Percentiles rank a stretch among this genome's conserved stretches.
phyloP scores from a whole-genome alignment of 2,888 invertebrate genomes.

The Drosophila lutescens region DNA sequence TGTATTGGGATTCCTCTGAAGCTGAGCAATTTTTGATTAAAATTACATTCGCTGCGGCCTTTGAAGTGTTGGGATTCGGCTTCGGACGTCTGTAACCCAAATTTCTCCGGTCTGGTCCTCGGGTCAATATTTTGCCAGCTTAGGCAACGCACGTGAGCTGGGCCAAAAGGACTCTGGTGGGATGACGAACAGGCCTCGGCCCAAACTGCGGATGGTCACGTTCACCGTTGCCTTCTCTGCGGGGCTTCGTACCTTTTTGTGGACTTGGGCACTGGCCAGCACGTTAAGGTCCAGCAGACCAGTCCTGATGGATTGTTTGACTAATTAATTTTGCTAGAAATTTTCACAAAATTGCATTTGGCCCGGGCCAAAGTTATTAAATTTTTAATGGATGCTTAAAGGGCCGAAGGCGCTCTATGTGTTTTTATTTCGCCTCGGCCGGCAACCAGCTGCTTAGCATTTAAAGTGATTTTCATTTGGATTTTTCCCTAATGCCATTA shows the following conservation, averaged over 20 bases:
- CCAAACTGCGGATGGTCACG: constrained; percentile 39
- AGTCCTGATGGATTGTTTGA: constrained; percentile 60
- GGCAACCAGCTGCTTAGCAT: constrained; percentile 53
- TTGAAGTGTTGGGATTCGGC: constrained; percentile 56
- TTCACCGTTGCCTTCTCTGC: constrained; percentile 26
- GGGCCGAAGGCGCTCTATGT: constrained; percentile 29
- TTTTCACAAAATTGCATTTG: constrained; percentile 57
- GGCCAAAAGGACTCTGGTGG: constrained; percentile 11
- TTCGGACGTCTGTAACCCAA: constrained; percentile 21
- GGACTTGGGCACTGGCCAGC: constrained; percentile 15
- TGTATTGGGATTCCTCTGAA: constrained; percentile 42
- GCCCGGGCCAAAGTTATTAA: constrained; percentile 42
- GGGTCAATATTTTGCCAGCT: constrained; percentile 50
- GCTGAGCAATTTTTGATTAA: constrained; percentile 56
- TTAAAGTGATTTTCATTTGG: constrained; percentile 62
- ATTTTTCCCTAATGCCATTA: constrained; percentile 63
- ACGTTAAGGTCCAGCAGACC: constrained; percentile 8
- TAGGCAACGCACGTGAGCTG: constrained; percentile 33
- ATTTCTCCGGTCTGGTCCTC: not conserved
- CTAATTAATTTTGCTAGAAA: constrained; percentile 64
- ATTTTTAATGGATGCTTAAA: constrained; percentile 46
- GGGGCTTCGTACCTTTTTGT: constrained; percentile 34
- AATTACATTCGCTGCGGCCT: constrained; percentile 53
- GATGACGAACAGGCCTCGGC: constrained; percentile 18
- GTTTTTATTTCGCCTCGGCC: constrained; percentile 29